Evolutionary conservation across 2,888 invertebrate species (phyloP).

Genomic region (Torymus tubicola): DNA sequence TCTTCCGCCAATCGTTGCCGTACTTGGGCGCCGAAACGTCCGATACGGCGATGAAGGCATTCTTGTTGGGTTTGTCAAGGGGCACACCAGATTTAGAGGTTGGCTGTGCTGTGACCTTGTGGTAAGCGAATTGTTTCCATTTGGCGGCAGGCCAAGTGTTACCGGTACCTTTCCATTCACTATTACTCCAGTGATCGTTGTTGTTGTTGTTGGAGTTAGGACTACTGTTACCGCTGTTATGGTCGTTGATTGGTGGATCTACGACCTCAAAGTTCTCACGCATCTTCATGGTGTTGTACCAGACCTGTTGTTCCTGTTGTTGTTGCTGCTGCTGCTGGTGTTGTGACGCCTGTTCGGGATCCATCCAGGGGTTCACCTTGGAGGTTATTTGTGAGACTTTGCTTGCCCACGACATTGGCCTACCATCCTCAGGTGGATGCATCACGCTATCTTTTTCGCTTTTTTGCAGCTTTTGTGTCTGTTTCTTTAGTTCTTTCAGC

Average conservation of each 20-base stretch:
- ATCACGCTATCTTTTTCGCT: constrained; percentile 8
- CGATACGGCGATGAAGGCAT: constrained; percentile 73
- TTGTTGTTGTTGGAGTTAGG: too few species aligned
- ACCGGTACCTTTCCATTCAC: not conserved
- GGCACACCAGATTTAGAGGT: constrained; percentile 36
- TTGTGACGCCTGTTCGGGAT: not conserved
- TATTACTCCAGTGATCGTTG: too few species aligned
- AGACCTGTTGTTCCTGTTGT: constrained; percentile 6
- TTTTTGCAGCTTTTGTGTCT: constrained; percentile 31
- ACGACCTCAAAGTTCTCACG: constrained; percentile 58
- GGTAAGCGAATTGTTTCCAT: constrained; percentile 73
- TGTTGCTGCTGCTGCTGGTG: too few species aligned
- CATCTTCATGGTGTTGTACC: constrained; percentile 33
- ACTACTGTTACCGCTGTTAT: not conserved
- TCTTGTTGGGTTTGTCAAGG: constrained; percentile 60
- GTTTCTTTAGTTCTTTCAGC: constrained; percentile 33
- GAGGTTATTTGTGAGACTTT: constrained; percentile 8
- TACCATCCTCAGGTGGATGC: constrained; percentile 26
- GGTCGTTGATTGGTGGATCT: not conserved
- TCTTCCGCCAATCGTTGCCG: constrained; percentile 70
- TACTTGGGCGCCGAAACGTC: constrained; percentile 69
- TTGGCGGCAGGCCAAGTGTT: constrained; percentile 67
- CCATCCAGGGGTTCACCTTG: constrained; percentile 20
- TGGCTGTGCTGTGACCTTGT: constrained; percentile 66
- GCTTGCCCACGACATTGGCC: constrained; percentile 57